Base-by-base conservation (phyloP, 2,888 invertebrate species). In the Cerceris rybyensis region DNA sequence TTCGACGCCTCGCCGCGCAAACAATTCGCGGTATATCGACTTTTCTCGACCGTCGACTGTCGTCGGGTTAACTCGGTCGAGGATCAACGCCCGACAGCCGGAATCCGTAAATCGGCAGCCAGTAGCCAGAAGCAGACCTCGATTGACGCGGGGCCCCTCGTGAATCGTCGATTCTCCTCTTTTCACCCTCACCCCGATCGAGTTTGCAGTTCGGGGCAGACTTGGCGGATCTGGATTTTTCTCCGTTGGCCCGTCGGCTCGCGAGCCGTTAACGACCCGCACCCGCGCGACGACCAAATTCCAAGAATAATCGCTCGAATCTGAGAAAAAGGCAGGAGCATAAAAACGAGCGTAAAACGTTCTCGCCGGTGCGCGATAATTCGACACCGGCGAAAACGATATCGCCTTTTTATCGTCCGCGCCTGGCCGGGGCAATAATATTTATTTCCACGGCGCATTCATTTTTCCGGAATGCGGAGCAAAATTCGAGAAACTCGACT, bases 291-390 rank as follows among this genome's bases (percentile, higher is more conserved):
- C 54, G 16, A 28, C 16, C 17, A 63, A 55, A 65, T 80, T 71
- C 80, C 60, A 61, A 54, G 78, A 80, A 80, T 63, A 71, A 57
- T 71, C 80, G 78, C 70, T 71, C 55, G 71, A 46, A 6, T 60
- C 41, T 69, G 8, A 60, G 7, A 61, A 55, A 66, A 42, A 42
- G 11, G 60, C 49, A 41, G 57, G 55, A 57, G 55, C 81, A 73
- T 80, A 79, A 80, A 79, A 67, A 57, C 70, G 75, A 66, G 72
- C 78, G 64, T 80, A 80, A 79, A 74, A 78, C 67, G 73, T 69
- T 77, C 66, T 77, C 73, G 77, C 57, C 67, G 63, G 41, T 63
- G 50, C 73, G 65, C 81, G 80, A 76, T 74, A 81, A 81, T 80
- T 70, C 70, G 39, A 17, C 49, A 17, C 49, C 76, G 9, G 68